Evolutionary conservation across 2,113 vertebrate genomes (phyloP), one percentile per base, ranked within the genome.

Genomic region (Ictalurus furcatus): DNA sequence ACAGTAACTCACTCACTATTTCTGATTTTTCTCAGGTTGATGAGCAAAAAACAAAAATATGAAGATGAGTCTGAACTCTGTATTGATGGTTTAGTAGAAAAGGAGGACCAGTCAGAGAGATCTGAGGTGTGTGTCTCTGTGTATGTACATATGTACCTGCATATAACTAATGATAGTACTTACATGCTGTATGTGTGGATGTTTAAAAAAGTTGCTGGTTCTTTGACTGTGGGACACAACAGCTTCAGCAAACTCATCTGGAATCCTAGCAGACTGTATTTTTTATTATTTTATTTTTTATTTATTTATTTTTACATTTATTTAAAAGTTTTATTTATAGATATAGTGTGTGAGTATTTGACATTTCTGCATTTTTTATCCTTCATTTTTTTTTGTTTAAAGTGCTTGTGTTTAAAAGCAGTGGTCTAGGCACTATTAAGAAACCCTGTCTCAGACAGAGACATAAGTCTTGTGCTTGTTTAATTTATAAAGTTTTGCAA

Each of bases 61-160:
- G 89, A 85, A 80, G 86, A 92, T 34, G 90, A 93, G 11, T 92
- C 85, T 28, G 88, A 93, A 12, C 40, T 89, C 56, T 85, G 37
- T 48, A 90, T 92, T 74, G 93, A 95, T 67, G 91, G 86, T 83
- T 40, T 54, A 16, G 80, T 90, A 78, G 90, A 95, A n/a, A 93
- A 94, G 59, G 93, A 94, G 37, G 4, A 91, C n/a, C 30, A 61
- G 71, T 90, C 80, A 0, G 90, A 93, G 21, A 89, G 56, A 67
- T 93, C 93, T 89, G 94, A 95, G 92, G 95, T 95, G 23, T 34
- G 93, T 90, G 85, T 87, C 6, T 81, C 19, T 85, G 4, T 73
- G 65, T 59, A 40, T 69, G 48, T 80, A 28, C 52, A 7, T 86
- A n/a, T 28, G 28, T 23, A 4, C 44, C 5, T 48, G 30, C 25